Conservation (phyloP, 1,140 invertebrate genomes). For the Aphis gossypii region DNA sequence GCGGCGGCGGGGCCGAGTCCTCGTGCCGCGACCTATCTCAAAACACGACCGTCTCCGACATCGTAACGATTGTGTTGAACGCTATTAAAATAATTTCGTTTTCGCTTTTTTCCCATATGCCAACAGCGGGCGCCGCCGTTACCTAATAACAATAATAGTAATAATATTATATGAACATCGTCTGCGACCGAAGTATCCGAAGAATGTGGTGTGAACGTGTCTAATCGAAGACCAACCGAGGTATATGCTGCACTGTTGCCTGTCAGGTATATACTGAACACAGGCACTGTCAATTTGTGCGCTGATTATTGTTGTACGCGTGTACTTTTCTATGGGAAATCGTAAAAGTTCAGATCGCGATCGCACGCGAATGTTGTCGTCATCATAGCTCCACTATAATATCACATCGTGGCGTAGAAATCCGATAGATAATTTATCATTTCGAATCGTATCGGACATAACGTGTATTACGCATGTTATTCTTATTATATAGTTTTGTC, state of each 20-base stretch:
- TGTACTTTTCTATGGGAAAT: neutral
- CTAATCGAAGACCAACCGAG: neutral
- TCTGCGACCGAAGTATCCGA: neutral
- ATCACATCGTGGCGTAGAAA: neutral
- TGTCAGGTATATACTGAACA: neutral
- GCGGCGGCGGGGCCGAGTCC: neutral
- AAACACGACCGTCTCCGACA: neutral
- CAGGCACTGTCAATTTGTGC: neutral
- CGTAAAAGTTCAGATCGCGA: neutral
- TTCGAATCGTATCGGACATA: neutral
- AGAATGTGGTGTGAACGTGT: constrained; percentile 1
- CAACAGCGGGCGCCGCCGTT: neutral
- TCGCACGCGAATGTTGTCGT: neutral
- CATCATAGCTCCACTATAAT: neutral
- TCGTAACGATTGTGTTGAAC: neutral
- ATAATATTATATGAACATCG: neutral
- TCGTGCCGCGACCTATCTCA: neutral
- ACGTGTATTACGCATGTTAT: neutral
- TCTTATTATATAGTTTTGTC: neutral
- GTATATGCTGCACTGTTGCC: neutral
- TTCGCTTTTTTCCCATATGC: neutral
- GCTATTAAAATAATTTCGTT: constrained; percentile 24
- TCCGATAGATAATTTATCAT: neutral
- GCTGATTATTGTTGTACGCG: neutral
- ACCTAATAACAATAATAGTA: neutral